Conservation (phyloP, 2,797 vertebrate species). For the Strix occidentalis region DNA sequence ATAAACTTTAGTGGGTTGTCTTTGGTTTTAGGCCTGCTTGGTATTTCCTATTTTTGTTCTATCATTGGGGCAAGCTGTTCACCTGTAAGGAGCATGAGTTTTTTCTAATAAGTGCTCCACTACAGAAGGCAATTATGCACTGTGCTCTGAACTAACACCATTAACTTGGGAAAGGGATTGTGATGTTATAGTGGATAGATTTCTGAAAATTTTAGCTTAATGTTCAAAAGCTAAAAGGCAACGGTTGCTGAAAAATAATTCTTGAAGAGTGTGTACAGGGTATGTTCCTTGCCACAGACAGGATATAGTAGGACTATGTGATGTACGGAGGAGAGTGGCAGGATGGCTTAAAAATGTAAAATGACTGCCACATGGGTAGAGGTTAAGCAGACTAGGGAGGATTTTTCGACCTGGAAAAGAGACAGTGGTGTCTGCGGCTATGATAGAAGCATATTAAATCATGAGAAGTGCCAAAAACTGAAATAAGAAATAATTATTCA, state of each 20-base stretch:
- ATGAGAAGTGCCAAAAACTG: neutral
- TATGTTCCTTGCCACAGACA: fast-evolving
- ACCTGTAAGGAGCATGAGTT: fast-evolving
- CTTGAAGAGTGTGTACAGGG: neutral
- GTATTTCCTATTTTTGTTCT: neutral
- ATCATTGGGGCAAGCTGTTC: fast-evolving
- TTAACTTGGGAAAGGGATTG: neutral
- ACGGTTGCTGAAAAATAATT: neutral
- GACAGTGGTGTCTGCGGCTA: neutral
- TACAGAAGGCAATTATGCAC: neutral
- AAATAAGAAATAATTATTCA: neutral
- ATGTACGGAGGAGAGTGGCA: neutral
- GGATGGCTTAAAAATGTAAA: neutral
- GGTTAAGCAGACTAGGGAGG: neutral
- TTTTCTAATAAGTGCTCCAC: neutral
- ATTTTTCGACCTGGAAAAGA: neutral
- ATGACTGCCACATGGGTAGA: neutral
- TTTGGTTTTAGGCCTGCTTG: neutral
- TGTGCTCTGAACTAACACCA: neutral
- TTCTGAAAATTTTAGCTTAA: neutral
- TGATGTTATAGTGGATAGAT: neutral
- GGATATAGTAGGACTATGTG: neutral
- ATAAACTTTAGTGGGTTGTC: neutral
- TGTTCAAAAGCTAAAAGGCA: neutral
- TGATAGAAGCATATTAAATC: neutral